Evolutionary conservation across 1,140 invertebrate species (phyloP), one percentile per base, ranked within the genome.

Genomic region (Lepidurus arcticus): DNA sequence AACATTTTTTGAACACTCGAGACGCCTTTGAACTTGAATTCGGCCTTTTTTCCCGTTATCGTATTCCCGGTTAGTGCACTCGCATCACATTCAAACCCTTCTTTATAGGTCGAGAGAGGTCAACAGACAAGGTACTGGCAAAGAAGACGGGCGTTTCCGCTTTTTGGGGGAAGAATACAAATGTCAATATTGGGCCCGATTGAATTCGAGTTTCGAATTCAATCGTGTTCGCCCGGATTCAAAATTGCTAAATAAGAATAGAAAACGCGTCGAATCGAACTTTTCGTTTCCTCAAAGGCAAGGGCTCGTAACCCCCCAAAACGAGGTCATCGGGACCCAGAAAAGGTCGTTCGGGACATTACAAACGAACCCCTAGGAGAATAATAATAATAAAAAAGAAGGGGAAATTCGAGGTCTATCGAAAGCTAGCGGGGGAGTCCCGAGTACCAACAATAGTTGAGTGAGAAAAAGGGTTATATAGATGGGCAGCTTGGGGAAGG

Each of bases 341-440:
- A 65, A 65, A 65, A 65, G 53, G 53, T 65, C 53, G 21, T 65
- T 65, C 1, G 53, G 13, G 0, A 65, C 9, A 11, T 13, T 16
- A 65, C 34, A 34, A 34, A 34, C 34, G 34, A 34, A 34, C 34
- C 26, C 34, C 34, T 10, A 65, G 53, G 16, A 65, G 53, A 65
- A 65, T 65, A 34, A 65, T 65, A 65, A 65, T 65, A 65, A 65
- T 21, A 65, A 65, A 21, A 65, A 65, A 65, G 21, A 65, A 65
- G 53, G 21, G 53, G n/a, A 21, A 13, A 21, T 21, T 16, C 16
- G 16, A 65, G 1, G 21, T 65, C 53, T 65, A 65, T 65, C 53
- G 21, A 65, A 65, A 65, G 53, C 53, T 65, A 65, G 53, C 53
- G 53, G 53, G 53, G 53, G 53, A 65, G 53, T 65, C 53, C n/a